Conservation (phyloP, 2,113 vertebrate species). For the Passer montanus region DNA sequence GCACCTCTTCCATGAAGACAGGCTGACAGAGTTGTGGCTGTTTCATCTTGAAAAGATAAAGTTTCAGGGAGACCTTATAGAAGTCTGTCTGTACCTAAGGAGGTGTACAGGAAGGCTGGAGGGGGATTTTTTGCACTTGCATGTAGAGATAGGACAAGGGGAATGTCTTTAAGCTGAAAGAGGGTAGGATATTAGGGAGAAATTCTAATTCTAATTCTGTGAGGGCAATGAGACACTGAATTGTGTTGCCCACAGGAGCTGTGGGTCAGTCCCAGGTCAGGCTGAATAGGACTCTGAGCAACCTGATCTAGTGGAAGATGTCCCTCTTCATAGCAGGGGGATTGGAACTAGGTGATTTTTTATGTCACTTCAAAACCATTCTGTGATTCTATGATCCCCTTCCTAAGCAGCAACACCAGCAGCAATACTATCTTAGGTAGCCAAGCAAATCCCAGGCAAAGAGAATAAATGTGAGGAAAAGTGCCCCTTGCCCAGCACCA, state of each 20-base stretch:
- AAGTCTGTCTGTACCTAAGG: neutral
- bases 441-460: neutral
- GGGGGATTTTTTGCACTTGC: accelerated
- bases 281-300: neutral
- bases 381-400: neutral
- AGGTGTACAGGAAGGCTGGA: neutral
- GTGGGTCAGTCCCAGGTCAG: neutral
- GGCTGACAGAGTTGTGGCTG: neutral
- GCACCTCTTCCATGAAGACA: neutral
- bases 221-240: neutral
- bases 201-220: neutral
- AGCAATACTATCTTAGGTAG: neutral
- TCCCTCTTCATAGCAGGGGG: neutral
- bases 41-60: neutral
- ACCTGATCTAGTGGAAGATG: neutral
- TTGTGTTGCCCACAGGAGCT: neutral
- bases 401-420: neutral
- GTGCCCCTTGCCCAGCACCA: neutral
- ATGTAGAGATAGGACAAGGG: neutral
- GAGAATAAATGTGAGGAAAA: neutral
- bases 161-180: neutral
- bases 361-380: neutral
- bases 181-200: neutral
- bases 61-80: neutral
- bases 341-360: neutral